Evolutionary conservation across 2,113 vertebrate species (phyloP).

Genomic region (Rutilus rutilus): DNA sequence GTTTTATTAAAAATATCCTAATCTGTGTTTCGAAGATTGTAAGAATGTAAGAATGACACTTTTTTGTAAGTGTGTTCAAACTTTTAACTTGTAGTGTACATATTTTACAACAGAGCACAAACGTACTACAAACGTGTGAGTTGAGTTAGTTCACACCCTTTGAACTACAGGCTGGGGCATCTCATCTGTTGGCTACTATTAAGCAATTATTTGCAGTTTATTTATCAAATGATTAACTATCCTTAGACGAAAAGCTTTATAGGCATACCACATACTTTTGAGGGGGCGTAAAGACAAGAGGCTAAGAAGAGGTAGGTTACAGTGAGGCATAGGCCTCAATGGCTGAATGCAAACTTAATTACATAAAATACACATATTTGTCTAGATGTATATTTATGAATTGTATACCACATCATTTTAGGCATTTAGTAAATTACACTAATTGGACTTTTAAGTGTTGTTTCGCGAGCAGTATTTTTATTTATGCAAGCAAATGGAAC

Average conservation of each 20-base stretch:
- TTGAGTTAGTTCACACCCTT: not conserved
- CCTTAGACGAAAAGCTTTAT: not conserved
- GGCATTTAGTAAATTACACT: not conserved
- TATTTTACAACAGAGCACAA: not conserved
- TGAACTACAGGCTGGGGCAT: not conserved
- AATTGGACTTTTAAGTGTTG: not conserved
- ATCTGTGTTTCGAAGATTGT: not conserved
- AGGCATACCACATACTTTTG: not conserved
- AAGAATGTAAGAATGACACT: not conserved
- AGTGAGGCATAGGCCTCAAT: not conserved
- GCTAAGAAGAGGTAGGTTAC: not conserved
- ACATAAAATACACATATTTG: not conserved
- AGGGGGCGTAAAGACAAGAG: no score
- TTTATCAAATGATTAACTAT: not conserved
- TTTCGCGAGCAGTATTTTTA: not conserved
- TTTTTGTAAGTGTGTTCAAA: not conserved
- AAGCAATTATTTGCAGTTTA: not conserved
- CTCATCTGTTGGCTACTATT: not conserved
- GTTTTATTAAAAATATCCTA: not conserved
- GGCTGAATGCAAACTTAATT: no score
- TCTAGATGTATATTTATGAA: not conserved
- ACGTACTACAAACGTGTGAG: not conserved
- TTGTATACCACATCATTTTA: not conserved
- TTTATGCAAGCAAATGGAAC: not conserved
- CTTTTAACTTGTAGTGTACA: not conserved